A percentile compares a stretch with the other conserved stretches of the same genome.
Evolutionary conservation across 2,113 vertebrate species (phyloP).

Genomic region (Seriola dumerili): DNA sequence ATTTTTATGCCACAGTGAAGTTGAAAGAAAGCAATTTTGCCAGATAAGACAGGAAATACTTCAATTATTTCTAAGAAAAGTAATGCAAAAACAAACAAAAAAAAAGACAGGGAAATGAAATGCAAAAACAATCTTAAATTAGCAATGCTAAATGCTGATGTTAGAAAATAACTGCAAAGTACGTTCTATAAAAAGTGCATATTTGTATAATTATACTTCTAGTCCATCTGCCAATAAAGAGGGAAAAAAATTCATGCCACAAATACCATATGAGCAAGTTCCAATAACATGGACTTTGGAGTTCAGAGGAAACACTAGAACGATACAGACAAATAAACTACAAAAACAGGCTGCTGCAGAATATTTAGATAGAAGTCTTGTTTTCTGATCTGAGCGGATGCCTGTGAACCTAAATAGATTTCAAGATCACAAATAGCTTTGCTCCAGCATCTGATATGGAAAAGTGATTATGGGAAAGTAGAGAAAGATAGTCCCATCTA

Average conservation of each 20-base stretch:
- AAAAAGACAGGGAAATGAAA: conserved; percentile 11
- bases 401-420: neutral
- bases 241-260: neutral
- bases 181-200: neutral
- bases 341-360: neutral
- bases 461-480: neutral
- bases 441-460: conserved; percentile 4
- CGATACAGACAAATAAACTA: neutral
- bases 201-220: neutral
- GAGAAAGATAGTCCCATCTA: neutral
- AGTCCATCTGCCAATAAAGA: neutral
- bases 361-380: neutral
- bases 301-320: neutral
- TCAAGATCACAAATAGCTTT: neutral
- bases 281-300: neutral
- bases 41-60: neutral
- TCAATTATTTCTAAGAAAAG: neutral
- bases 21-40: neutral
- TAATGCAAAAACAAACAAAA: neutral
- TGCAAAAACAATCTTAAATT: conserved; percentile 23
- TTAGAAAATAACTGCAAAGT: neutral
- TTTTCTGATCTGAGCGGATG: neutral
- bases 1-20: neutral
- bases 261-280: neutral
- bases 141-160: neutral